phyloP scores from a whole-genome alignment of 2,888 invertebrate species.

The Tetropium fuscum region DNA sequence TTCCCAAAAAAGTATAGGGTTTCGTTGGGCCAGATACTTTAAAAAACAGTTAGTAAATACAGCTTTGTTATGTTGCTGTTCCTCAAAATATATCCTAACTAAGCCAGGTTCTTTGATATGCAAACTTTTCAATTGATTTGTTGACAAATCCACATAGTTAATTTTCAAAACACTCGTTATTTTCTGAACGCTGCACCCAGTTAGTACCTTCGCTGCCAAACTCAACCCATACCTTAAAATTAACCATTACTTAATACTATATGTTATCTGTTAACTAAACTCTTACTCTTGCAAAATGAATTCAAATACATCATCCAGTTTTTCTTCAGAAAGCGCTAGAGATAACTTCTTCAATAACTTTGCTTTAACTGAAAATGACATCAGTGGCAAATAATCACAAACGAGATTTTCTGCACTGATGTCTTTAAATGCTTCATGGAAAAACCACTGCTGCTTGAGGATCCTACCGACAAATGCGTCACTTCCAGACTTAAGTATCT shows the following conservation, averaged over 20 bases:
- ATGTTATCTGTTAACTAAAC: neutral
- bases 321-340: constrained; percentile 28
- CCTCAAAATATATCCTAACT: neutral
- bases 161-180: constrained; percentile 1
- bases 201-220: neutral
- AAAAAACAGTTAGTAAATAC: neutral
- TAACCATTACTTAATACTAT: neutral
- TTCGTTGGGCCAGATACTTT: neutral
- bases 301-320: constrained; percentile 45
- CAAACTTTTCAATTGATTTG: constrained; percentile 5
- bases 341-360: constrained; percentile 47
- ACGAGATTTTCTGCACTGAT: constrained; percentile 36
- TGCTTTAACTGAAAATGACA: constrained; percentile 44
- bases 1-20: constrained; percentile 3
- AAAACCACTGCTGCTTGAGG: constrained; percentile 48
- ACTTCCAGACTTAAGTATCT: constrained; percentile 44
- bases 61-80: neutral
- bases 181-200: constrained; percentile 1
- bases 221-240: constrained; percentile 13
- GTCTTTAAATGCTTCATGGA: constrained; percentile 41
- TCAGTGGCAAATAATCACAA: constrained; percentile 38
- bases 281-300: constrained; percentile 40
- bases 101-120: constrained; percentile 3
- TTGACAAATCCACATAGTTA: neutral
- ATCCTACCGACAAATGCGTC: constrained; percentile 42